Evolutionary conservation across 2,888 invertebrate species (phyloP).

Genomic region (Caenorhabditis panamensis): DNA sequence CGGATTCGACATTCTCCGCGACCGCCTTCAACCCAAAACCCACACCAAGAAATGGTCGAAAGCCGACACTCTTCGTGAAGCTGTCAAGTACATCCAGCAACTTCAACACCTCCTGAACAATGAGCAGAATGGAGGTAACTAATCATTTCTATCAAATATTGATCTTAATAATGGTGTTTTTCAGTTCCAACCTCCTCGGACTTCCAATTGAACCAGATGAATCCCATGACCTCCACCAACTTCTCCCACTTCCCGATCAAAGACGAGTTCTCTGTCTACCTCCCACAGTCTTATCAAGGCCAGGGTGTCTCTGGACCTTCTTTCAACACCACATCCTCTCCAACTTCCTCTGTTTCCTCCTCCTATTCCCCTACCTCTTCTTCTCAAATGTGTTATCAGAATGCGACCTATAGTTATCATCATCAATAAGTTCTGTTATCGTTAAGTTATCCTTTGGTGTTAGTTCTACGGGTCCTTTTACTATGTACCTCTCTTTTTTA

Average conservation of each 20-base stretch:
- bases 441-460: slow-evolving; percentile 16
- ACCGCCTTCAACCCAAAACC: slow-evolving; percentile 47
- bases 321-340: background rate
- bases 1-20: slow-evolving; percentile 66
- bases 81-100: slow-evolving; percentile 66
- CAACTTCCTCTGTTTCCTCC: background rate
- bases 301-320: too few relatives aligned
- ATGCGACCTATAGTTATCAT: slow-evolving; percentile 9
- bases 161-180: too few relatives aligned
- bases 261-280: slow-evolving; percentile 34
- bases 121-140: slow-evolving; percentile 37
- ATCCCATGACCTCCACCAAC: slow-evolving; percentile 1
- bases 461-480: slow-evolving; percentile 25
- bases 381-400: slow-evolving; percentile 26
- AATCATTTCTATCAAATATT: background rate
- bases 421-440: background rate
- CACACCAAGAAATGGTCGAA: slow-evolving; percentile 70
- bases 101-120: slow-evolving; percentile 54
- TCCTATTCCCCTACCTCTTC: slow-evolving; percentile 14
- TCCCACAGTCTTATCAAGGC: slow-evolving; percentile 21
- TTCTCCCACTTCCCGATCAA: slow-evolving; percentile 10
- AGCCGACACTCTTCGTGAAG: slow-evolving; percentile 70
- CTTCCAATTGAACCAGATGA: background rate
- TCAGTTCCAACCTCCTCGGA: slow-evolving; percentile 30
- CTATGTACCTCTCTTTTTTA: background rate